Percentiles rank a stretch among this genome's conserved stretches.
phyloP scores from a whole-genome alignment of 2,888 invertebrate species.

The Acanthopleura granulata region DNA sequence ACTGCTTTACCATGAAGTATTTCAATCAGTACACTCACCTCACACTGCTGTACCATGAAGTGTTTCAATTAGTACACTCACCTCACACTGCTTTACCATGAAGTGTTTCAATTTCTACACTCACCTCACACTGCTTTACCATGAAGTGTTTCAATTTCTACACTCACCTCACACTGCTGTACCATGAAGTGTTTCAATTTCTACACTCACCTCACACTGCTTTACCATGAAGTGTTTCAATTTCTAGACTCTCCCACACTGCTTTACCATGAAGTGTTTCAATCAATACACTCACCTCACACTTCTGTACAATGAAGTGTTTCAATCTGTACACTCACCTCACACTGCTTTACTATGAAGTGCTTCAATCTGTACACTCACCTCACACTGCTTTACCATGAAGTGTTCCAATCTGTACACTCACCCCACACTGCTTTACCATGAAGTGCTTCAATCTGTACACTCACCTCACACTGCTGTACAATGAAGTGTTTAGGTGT shows the following conservation, averaged over 20 bases:
- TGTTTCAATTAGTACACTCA: background rate
- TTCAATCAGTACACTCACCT: background rate
- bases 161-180: background rate
- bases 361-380: background rate
- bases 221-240: background rate
- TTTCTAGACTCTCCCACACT: background rate
- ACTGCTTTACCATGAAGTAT: background rate
- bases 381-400: background rate
- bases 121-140: background rate
- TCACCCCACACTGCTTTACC: background rate
- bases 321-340: background rate
- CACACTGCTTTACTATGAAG: background rate
- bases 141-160: background rate
- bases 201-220: background rate
- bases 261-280: background rate
- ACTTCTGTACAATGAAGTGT: background rate
- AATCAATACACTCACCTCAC: background rate
- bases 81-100: background rate
- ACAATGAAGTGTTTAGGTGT: slow-evolving; percentile 98
- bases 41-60: background rate
- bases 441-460: background rate
- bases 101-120: background rate
- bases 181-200: background rate
- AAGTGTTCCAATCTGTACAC: background rate
- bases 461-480: slow-evolving; percentile 89